phyloP scores from a whole-genome alignment of 2,113 vertebrate genomes.

The Panthera uncia region DNA sequence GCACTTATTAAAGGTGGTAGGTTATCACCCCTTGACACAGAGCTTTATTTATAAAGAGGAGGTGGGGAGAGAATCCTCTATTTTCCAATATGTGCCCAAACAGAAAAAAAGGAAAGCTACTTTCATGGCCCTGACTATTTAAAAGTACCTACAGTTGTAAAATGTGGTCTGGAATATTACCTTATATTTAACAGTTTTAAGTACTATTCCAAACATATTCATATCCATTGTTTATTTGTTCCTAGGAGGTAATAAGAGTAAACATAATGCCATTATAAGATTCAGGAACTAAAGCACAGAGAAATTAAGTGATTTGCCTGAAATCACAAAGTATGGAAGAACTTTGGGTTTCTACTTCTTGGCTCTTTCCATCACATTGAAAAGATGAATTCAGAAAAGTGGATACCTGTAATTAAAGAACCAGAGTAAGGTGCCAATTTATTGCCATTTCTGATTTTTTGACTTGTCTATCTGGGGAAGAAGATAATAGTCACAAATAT shows the following conservation, averaged over 20 bases:
- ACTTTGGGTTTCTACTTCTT: neutral
- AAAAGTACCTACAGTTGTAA: constrained; percentile 4
- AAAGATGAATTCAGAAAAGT: neutral
- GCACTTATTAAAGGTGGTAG: neutral
- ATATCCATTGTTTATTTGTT: neutral
- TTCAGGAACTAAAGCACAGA: neutral
- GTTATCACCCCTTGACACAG: neutral
- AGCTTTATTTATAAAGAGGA: neutral
- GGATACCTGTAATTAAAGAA: neutral
- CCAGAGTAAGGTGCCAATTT: neutral
- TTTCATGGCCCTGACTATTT: neutral
- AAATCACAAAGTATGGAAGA: neutral
- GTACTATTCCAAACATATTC: neutral
- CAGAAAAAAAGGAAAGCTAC: neutral
- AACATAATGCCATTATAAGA: neutral
- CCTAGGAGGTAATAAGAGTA: neutral
- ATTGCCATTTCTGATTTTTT: constrained; percentile 1
- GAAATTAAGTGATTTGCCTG: neutral
- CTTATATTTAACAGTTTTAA: neutral
- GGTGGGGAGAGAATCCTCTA: neutral
- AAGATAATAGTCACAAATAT: neutral
- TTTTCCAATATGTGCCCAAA: neutral
- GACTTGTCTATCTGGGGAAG: neutral
- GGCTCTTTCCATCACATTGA: neutral
- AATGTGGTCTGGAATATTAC: neutral